Base-by-base conservation (phyloP, 2,113 vertebrate species). In the Channa maculata region DNA sequence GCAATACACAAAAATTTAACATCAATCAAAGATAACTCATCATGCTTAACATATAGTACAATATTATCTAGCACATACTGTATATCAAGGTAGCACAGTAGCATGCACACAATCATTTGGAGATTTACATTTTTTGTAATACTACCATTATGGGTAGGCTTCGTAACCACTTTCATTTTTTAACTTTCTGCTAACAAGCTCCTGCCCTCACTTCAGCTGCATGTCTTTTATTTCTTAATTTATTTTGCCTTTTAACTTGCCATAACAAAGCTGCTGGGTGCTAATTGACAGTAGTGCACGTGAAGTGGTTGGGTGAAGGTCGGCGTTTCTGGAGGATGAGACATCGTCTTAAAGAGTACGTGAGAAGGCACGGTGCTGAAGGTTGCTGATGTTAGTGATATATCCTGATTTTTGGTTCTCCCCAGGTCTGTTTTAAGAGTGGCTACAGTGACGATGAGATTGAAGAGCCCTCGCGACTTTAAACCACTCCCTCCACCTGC, bases 401-500 rank as follows among this genome's bases (percentile, higher is more conserved):
- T 82, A n/a, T 69, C 34, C 53, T 77, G 61, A 45, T 81, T 60
- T 79, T 85, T 85, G 71, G 49, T 83, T 84, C 77, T 79, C 67
- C 88, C 46, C 90, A 97, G 97, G 95, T 96, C 89, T 97, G 97
- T 90, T 94, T 97, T 89, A 94, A 90, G 89, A 86, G 92, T 60
- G 88, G 92, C 83, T 93, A 93, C 93, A 94, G 92, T 62, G 94
- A 96, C 41, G 93, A 96, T 43, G 94, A 95, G 57, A 85, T 73
- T 3, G 94, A 93, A 79, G 95, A 91, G 89, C 93, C 94, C 70
- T 90, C 92, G 11, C 87, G 91, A 93, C 88, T 91, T 91, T 95
- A 95, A 96, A 94, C 92, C 88, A 87, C 94, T 90, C 93, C 86
- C 73, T 85, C 65, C 89, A 74, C 79, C 67, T 43, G 69, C 80